Evolutionary conservation across 2,888 invertebrate genomes (phyloP).

Genomic region (Apodemia mormo): DNA sequence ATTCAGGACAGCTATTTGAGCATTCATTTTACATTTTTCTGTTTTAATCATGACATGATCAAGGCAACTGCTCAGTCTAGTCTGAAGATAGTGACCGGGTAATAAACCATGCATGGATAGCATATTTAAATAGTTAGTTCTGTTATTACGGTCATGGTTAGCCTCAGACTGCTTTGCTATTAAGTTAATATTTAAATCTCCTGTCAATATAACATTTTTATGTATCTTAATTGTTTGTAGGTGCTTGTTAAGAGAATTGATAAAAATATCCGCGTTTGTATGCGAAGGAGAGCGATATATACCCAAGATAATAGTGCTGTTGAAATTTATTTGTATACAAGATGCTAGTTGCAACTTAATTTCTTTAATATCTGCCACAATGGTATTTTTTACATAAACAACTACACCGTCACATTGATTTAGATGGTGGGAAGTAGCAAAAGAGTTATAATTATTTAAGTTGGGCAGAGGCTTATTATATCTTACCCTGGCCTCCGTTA

Average conservation of each 20-base stretch:
- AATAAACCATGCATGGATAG: neutral
- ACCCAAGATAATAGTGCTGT: conserved; percentile 23
- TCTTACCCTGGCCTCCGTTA: no score
- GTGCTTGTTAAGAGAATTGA: conserved; percentile 20
- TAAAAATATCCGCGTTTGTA: conserved; percentile 20
- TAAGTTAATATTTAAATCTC: conserved; percentile 6
- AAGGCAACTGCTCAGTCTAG: neutral
- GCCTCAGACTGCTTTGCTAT: neutral
- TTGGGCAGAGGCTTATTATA: no score
- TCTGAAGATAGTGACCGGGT: neutral
- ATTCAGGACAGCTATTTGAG: conserved; percentile 10
- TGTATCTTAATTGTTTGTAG: conserved; percentile 7
- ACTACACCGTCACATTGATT: conserved; percentile 7
- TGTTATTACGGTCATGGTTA: neutral
- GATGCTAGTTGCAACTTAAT: conserved; percentile 25
- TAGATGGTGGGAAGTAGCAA: neutral
- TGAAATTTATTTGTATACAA: conserved; percentile 23
- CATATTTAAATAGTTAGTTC: neutral
- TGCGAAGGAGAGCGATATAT: conserved; percentile 28
- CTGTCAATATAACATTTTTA: neutral
- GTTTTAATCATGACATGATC: conserved; percentile 11
- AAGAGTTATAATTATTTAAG: no score
- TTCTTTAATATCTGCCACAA: conserved; percentile 16
- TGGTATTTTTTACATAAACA: neutral
- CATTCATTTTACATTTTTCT: neutral